Base-by-base conservation (phyloP, 2,888 invertebrate species). In the Thereva nobilitata region DNA sequence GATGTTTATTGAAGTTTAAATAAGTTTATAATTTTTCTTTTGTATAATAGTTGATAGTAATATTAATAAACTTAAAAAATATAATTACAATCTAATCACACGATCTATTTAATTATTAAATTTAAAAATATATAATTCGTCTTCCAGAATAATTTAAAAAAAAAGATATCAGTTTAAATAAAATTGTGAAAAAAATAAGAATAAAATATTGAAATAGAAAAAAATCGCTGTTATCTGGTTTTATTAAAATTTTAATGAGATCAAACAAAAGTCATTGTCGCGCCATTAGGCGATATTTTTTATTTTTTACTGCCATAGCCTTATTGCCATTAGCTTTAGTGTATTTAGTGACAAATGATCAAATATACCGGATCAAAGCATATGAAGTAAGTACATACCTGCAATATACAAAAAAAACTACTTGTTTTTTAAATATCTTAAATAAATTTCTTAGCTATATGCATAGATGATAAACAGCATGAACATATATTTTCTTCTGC, bases 241-340 rank as follows among this genome's bases (percentile, higher is more conserved):
- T 23, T 23, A 67, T 66, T 66, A 68, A 68, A 67, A 68, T 73
- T 75, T 79, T 79, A 78, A 81, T 81, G 81, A 80, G 78, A 78
- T 75, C 79, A 66, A 76, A 74, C 75, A 78, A 76, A 75, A 75
- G 75, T 74, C 76, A 77, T 75, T 80, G 79, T 77, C 81, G 81
- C 78, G 76, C 78, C 75, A 74, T 80, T 68, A 75, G 80, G 79
- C 81, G 81, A 72, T 81, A 79, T 75, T 78, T 81, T 76, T 76
- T 81, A 71, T 76, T 80, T 73, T 80, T 81, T 73, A 76, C 78
- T 67, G 80, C 77, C 66, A 77, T 81, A 70, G 78, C 80, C 71
- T 74, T 81, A 71, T 73, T 81, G 72, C 81, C 81, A 55, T 74
- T 81, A 68, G 79, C 79, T 45, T 74, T 81, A 57, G 76, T 80